Base-by-base conservation (phyloP, 2,797 vertebrate genomes). In the Sebastes reedi region DNA sequence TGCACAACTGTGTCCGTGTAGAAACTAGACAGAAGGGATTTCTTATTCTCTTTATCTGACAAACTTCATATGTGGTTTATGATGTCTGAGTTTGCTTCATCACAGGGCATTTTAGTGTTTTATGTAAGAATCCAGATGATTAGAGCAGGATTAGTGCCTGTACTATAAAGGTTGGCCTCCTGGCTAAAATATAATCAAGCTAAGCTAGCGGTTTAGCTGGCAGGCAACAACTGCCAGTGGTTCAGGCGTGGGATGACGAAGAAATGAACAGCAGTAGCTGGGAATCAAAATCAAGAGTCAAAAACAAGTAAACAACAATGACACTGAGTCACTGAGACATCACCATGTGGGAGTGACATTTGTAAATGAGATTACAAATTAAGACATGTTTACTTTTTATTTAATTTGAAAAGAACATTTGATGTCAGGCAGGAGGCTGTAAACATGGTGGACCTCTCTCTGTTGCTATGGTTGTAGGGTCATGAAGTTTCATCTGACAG, bases 11-110 rank as follows among this genome's bases (percentile, higher is more conserved):
- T 12, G 56, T 54, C 55, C 54, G 58, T 75, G 42, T n/a, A 30
- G 68, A 73, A 76, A 76, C 65, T 50, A 50, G n/a, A 66, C 46
- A 62, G 18, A 10, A 72, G 2, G 25, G 24, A 55, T 73, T 74
- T 81, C 11, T 46, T 59, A 30, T 65, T 20, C 52, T 54, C 12
- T 56, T 67, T 24, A 56, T 65, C 60, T 81, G n/a, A 71, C 42
- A 72, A 39, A 30, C 34, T 12, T 29, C 22, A 22, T 65, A 24
- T 36, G 8, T 22, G 24, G 25, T 25, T 55, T 55, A 30, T 29
- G 32, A 27, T 71, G 42, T 60, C 13, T 39, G 2, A 6, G 24
- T 66, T 70, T 18, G 18, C 52, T 65, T 79, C 32, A 65, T 72
- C 64, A 56, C 7, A 77, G 24, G 2, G 4, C 36, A 75, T 58